Base-by-base conservation (phyloP, 2,113 vertebrate genomes). In the Phrynocephalus versicolor region DNA sequence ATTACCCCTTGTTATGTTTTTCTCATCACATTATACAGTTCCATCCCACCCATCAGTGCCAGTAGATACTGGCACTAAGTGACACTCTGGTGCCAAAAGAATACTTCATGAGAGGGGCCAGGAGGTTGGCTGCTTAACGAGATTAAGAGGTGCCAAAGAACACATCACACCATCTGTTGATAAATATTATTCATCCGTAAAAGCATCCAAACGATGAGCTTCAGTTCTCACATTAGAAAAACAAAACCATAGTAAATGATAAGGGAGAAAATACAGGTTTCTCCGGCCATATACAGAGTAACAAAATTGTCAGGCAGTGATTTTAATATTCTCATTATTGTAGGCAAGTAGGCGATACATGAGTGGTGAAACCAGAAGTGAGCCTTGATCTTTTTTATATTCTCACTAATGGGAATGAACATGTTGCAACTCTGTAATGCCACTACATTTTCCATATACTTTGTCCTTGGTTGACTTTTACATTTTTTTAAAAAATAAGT, bases 71-170 rank as follows among this genome's bases (percentile, higher is more conserved):
- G 85, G 76, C 87, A 86, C 89, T 84, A 15, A 30, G 51, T 71
- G 35, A 67, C 65, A 41, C 39, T 81, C 41, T 64, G 45, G 70
- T 79, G 60, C 62, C 88, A 82, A 78, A 60, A 73, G 79, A 76
- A 87, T 62, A 64, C 51, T 85, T 85, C 19, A 55, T 81, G 91
- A 89, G 57, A 84, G 94, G 90, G 87, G 93, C 91, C 80, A 87
- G 79, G 41, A 86, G 76, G 85, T 92, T 89, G 92, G 83, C 91
- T 90, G 87, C 91, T 89, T 85, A 89, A 89, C 7, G 83, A 93
- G 92, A 92, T 87, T 86, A 84, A 91, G 94, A 94, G 94, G 92
- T 94, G 95, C 95, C 94, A 95, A 95, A 96, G 92, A 94, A 90
- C 88, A 86, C 77, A 45, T 33, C 69, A 79, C 83, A 75, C 88